Evolutionary conservation across 1,140 invertebrate genomes (phyloP), one percentile per base, ranked within the genome.

Genomic region (Temnothorax nylanderi): DNA sequence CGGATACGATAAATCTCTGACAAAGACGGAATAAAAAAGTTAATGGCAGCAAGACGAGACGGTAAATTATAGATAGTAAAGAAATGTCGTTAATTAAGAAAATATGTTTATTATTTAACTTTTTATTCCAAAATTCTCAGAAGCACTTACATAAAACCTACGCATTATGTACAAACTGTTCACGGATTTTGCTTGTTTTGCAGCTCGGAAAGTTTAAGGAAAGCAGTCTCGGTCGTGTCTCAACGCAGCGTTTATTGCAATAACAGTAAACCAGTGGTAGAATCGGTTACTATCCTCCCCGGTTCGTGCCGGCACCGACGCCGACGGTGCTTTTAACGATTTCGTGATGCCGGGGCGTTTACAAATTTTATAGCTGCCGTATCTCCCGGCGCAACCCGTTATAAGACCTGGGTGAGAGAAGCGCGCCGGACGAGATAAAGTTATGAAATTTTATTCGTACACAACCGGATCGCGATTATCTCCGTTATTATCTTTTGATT

Each of bases 361-460:
- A 54, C 64, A 47, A 74, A 54, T 82, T 74, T 84, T 84, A 84
- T 74, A 60, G 69, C 80, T 26, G 41, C 32, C 32, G 34, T 37
- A 74, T 75, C 44, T 58, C 67, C 2, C 69, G 41, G 65, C 32
- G 32, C 58, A 49, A 75, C n/a, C 80, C 41, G 54, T 74, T 84
- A 84, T 37, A 84, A 84, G 67, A 58, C 26, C 54, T 49, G 51
- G 13, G 41, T 60, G n/a, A 82, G 37, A 74, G 26, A 84, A 54
- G 67, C 37, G 8, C 16, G 18, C 16, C 16, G 67, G 37, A 44
- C 41, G 69, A 26, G 26, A 84, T 75, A 75, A 84, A 84, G 26
- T 84, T 84, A 60, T 75, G 81, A 84, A 84, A 84, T 75, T 75
- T 84, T 60, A 71, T 81, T 81, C 49, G 47, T 71, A 41, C 32